A percentile compares a stretch with the other conserved stretches of the same genome.
Conservation (phyloP, 2,888 invertebrate genomes). For the Helobdella robusta region DNA sequence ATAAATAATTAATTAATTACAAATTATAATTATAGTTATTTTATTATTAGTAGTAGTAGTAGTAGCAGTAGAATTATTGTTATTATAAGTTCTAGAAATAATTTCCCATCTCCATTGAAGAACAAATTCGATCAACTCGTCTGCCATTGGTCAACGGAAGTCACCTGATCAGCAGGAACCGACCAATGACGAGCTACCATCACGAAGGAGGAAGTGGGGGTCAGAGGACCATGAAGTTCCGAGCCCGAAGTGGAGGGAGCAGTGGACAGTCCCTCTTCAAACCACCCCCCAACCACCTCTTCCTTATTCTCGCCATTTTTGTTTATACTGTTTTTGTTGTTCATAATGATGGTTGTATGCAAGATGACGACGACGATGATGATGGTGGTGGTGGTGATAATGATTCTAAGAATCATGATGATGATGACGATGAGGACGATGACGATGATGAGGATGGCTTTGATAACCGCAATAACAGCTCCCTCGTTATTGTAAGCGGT, state of each 20-base stretch:
- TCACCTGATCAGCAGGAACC: too few species aligned
- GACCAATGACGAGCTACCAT: too few species aligned
- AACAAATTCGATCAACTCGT: too few species aligned
- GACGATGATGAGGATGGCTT: not conserved
- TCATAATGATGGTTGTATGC: not conserved
- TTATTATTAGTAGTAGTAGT: too few species aligned
- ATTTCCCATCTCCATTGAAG: too few species aligned
- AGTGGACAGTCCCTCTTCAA: not conserved
- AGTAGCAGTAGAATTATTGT: too few species aligned
- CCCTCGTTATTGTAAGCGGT: not conserved
- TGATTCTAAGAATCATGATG: not conserved
- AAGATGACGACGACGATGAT: not conserved
- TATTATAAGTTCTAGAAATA: too few species aligned
- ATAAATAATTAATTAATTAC: too few species aligned
- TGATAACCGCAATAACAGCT: not conserved
- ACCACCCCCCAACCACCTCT: too few species aligned
- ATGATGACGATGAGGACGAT: not conserved
- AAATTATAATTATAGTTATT: too few species aligned
- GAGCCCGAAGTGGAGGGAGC: not conserved
- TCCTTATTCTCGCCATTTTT: too few species aligned
- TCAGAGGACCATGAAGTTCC: not conserved
- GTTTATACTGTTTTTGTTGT: not conserved
- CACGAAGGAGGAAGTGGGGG: not conserved
- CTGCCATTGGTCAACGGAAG: too few species aligned
- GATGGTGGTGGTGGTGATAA: not conserved